Conservation (phyloP, 2,797 vertebrate species). For the Eleutherodactylus coqui region DNA sequence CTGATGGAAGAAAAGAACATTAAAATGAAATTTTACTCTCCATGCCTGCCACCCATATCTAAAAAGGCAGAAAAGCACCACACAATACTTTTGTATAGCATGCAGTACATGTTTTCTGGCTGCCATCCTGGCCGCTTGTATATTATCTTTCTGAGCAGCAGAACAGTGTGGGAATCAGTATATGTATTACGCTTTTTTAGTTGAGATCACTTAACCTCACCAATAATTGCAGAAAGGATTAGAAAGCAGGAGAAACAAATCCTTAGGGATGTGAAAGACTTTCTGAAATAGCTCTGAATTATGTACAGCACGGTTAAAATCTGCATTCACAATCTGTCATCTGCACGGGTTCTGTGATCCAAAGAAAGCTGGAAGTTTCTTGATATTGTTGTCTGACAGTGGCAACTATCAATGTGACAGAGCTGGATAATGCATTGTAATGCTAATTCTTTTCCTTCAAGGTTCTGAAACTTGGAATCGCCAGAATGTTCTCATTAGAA, state of each 20-base stretch:
- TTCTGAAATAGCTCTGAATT: conserved; percentile 52
- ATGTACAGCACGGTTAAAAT: conserved; percentile 52
- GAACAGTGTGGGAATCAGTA: background rate
- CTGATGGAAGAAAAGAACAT: background rate
- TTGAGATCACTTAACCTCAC: conserved; percentile 49
- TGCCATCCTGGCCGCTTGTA: conserved; percentile 5
- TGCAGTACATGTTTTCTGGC: background rate
- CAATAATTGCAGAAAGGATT: conserved; percentile 53
- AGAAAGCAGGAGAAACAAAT: conserved; percentile 45
- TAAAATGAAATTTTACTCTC: background rate
- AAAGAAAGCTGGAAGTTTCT: conserved; percentile 48
- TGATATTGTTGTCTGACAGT: conserved; percentile 60
- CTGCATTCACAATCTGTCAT: conserved; percentile 58
- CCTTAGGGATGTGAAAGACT: conserved; percentile 42
- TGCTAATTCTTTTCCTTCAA: conserved; percentile 57
- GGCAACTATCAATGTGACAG: conserved; percentile 59
- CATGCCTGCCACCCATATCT: background rate
- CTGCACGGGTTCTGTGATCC: conserved; percentile 57
- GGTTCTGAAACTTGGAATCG: conserved; percentile 38
- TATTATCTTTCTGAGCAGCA: conserved; percentile 2
- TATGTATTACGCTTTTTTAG: conserved; percentile 23
- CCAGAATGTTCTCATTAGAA: conserved; percentile 45
- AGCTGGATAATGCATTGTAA: conserved; percentile 54
- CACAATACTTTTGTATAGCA: background rate
- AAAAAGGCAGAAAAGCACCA: background rate